Base-by-base conservation (phyloP, 2,113 vertebrate genomes). In the Myiopsitta monachus region DNA sequence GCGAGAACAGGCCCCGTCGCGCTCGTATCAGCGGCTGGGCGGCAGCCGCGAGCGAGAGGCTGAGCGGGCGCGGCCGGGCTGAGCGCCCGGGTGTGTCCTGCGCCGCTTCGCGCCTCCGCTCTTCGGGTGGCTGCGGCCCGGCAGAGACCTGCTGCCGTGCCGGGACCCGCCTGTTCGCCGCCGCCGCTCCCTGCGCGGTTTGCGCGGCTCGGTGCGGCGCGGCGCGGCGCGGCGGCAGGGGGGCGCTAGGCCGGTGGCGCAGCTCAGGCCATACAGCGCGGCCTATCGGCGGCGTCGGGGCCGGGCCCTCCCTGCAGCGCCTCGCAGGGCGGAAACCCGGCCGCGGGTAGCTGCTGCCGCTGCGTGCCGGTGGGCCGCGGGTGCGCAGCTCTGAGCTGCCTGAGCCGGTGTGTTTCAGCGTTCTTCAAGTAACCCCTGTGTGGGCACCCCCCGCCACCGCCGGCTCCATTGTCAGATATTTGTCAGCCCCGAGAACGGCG, bases 391-490 rank as follows among this genome's bases (percentile, higher is more conserved):
- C 9, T 3, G 12, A 16, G 67, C 43, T 18, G 51, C n/a, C 39
- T 0, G 62, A 14, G 21, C 17, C 41, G 27, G 5, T 19, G 46
- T 75, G 62, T 87, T 36, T 67, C 93, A 63, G 93, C 81, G 41
- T 5, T 75, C 70, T 62, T 36, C 27, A 2, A 7, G 59, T 4
- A 8, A 3, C 1, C 0, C 21, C 7, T 1, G 5, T 3, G n/a
- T 5, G 12, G 28, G 3, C 15, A 10, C 24, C 2, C 26, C 49
- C 33, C 30, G 7, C 23, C 9, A 5, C 16, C 3, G 14, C 16
- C 8, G 8, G 2, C 19, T 62, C 55, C 59, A 2, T 13, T 69
- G 54, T 6, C 49, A 54, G 83, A 22, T 43, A 7, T 6, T 49
- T 23, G 6, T 33, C 36, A 30, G 31, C 30, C 24, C 57, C 8